A percentile compares a stretch with the other conserved stretches of the same genome.
phyloP scores from a whole-genome alignment of 2,113 vertebrate genomes.

The Pampusana beccarii region DNA sequence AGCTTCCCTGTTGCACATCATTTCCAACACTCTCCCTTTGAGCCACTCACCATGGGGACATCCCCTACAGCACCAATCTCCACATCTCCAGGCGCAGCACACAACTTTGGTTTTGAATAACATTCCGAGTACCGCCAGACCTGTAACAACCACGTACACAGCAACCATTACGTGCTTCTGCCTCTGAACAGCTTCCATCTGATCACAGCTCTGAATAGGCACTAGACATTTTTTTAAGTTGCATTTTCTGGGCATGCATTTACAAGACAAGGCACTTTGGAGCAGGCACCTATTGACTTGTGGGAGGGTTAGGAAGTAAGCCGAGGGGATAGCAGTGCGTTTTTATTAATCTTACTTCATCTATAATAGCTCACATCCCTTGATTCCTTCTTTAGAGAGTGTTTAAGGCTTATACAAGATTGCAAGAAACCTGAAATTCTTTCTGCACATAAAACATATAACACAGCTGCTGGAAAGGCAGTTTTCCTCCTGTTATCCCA shows the following conservation, averaged over 20 bases:
- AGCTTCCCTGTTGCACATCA: neutral
- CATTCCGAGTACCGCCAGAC: neutral
- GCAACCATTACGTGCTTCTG: neutral
- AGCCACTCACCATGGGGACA: neutral
- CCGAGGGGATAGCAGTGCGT: neutral
- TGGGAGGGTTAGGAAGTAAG: constrained; percentile 20
- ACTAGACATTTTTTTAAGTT: neutral
- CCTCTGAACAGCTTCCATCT: neutral
- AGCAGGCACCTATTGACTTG: neutral
- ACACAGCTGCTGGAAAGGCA: neutral
- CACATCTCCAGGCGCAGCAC: neutral
- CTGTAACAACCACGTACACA: accelerated
- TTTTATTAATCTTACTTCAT: neutral
- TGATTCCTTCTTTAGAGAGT: neutral
- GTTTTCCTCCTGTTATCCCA: neutral
- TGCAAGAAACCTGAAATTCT: neutral
- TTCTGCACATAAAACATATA: neutral
- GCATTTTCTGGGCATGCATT: constrained; percentile 17
- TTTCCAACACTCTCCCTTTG: neutral
- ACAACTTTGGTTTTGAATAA: neutral
- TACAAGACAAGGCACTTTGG: constrained; percentile 5
- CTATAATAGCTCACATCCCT: neutral
- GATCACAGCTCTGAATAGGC: neutral
- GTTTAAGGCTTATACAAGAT: neutral
- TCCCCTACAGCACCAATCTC: neutral